Conservation (phyloP, 64 coral and sea anemone species). For the Porites australiensis region DNA sequence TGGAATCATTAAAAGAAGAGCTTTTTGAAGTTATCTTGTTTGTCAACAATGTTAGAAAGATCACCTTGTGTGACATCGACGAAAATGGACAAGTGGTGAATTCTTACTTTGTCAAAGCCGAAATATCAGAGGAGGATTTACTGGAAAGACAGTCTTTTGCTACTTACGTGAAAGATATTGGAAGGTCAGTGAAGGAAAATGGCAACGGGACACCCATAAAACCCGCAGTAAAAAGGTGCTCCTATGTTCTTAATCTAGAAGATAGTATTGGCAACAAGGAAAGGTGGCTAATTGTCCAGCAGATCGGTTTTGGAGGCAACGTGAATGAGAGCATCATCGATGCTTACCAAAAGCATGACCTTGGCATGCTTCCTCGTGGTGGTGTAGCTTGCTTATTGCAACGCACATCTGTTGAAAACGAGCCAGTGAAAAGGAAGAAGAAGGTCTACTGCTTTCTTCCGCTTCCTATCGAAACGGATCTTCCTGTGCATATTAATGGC, state of each 20-base stretch:
- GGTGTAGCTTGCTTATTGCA: slow-evolving; percentile 34
- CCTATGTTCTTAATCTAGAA: slow-evolving; percentile 59
- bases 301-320: slow-evolving; percentile 71
- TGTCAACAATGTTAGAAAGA: slow-evolving; percentile 80
- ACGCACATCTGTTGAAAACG: not conserved
- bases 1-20: slow-evolving; percentile 57
- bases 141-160: slow-evolving; percentile 56
- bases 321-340: slow-evolving; percentile 11
- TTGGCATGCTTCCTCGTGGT: slow-evolving; percentile 56
- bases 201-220: not conserved
- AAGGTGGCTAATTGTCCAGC: slow-evolving; percentile 75
- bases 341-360: slow-evolving; percentile 25
- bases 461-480: slow-evolving; percentile 52
- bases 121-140: slow-evolving; percentile 57
- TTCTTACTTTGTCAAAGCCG: slow-evolving; percentile 51
- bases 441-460: slow-evolving; percentile 82
- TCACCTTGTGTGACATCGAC: slow-evolving; percentile 72
- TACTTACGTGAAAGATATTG: slow-evolving; percentile 8
- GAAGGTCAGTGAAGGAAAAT: not conserved
- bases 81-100: slow-evolving; percentile 34
- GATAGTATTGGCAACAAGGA: slow-evolving; percentile 47
- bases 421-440: not conserved
- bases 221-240: slow-evolving; percentile 42
- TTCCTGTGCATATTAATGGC: slow-evolving; percentile 78
- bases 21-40: slow-evolving; percentile 74